Evolutionary conservation across 2,888 invertebrate genomes (phyloP).

Genomic region (Aphrophora alni): DNA sequence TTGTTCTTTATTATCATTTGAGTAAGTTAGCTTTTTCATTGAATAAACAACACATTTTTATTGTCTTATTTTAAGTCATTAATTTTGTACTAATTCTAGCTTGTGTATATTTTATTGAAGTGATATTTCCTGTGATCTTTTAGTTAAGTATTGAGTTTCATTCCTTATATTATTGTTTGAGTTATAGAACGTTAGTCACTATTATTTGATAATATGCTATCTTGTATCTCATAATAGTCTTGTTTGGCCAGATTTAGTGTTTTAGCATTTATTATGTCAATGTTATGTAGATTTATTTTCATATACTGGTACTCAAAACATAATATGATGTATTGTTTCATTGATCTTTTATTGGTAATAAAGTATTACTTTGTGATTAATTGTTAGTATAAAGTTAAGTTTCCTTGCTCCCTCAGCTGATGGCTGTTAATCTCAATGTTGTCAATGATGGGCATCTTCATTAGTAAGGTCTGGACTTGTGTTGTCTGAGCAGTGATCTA

Average conservation of each 20-base stretch:
- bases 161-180: not conserved
- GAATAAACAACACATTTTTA: no score
- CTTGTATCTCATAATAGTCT: not conserved
- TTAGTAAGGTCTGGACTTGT: no score
- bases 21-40: no score
- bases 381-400: no score
- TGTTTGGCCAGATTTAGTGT: not conserved
- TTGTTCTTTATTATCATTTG: no score
- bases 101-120: not conserved
- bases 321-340: not conserved
- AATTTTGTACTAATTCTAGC: not conserved
- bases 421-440: no score
- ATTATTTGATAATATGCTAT: not conserved
- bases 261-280: not conserved
- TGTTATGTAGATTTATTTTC: not conserved
- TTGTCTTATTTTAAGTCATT: not conserved
- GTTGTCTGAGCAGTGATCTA: no score
- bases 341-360: not conserved
- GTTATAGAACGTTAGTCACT: not conserved
- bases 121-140: not conserved
- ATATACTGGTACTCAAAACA: not conserved
- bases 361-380: not conserved
- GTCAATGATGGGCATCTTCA: no score
- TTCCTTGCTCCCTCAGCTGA: no score
- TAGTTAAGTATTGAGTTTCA: not conserved